Evolutionary conservation across 2,888 invertebrate species (phyloP).

Genomic region (Caradrina clavipalpis): DNA sequence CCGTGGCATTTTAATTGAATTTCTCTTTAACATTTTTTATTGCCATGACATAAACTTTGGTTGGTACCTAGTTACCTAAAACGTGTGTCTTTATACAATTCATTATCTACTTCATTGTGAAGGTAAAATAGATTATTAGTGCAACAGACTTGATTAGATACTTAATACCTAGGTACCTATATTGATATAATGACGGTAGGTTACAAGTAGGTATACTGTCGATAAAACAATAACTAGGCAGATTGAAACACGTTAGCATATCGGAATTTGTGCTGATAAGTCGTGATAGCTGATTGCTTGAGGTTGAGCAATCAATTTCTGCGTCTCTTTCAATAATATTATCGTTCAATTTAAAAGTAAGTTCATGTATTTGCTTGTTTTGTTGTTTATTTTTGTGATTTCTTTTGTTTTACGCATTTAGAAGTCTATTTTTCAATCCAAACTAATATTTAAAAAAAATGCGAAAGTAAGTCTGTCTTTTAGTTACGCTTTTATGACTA

Average conservation of each 20-base stretch:
- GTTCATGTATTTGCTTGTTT: background rate
- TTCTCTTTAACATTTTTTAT: background rate
- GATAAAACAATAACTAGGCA: constrained; percentile 54
- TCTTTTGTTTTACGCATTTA: constrained; percentile 3
- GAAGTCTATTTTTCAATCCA: no score
- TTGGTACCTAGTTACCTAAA: background rate
- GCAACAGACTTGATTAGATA: constrained; percentile 57
- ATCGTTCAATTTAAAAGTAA: constrained; percentile 23
- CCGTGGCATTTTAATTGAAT: background rate
- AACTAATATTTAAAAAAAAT: no score
- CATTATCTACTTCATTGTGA: constrained; percentile 23
- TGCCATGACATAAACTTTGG: background rate
- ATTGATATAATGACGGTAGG: constrained; percentile 15
- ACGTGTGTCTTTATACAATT: constrained; percentile 6
- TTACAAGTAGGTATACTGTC: constrained; percentile 2
- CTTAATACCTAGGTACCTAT: constrained; percentile 22
- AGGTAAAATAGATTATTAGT: constrained; percentile 39
- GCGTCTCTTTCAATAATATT: constrained; percentile 35
- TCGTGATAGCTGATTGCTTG: constrained; percentile 49
- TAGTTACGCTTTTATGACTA: no score
- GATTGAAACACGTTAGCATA: constrained; percentile 54
- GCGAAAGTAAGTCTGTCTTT: no score
- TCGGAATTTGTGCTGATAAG: constrained; percentile 56
- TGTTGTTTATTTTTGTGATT: background rate
- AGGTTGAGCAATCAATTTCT: constrained; percentile 52